Evolutionary conservation across 92 coral and sea anemone species (phyloP).

Genomic region (Paragorgia papillata): DNA sequence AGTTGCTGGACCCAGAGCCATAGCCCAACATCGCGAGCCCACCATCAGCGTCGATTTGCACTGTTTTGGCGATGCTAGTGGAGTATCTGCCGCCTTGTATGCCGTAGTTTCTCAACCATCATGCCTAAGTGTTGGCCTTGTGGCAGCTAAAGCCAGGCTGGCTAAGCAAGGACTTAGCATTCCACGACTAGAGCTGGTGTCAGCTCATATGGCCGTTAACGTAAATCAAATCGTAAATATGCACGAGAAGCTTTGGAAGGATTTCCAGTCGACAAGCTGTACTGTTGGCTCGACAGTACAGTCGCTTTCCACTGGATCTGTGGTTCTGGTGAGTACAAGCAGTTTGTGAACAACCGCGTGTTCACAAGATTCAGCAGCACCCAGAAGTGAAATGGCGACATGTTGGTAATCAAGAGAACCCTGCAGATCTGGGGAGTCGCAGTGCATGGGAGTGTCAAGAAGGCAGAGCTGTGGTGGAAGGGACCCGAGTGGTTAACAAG

Average conservation of each 20-base stretch:
- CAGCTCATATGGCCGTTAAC: no score
- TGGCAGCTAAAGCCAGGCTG: conserved; percentile 32
- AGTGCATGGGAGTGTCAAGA: conserved; percentile 17
- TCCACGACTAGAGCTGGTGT: no score
- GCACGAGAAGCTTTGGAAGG: conserved; percentile 15
- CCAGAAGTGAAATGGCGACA: conserved; percentile 48
- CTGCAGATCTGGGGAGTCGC: conserved; percentile 47
- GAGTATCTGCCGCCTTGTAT: no score
- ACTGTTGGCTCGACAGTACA: conserved; percentile 28
- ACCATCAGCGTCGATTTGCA: no score
- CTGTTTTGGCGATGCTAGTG: no score
- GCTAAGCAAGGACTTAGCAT: conserved; percentile 30
- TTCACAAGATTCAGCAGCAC: conserved; percentile 12
- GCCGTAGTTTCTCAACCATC: no score
- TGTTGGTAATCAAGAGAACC: conserved; percentile 40
- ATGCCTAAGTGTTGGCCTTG: conserved; percentile 3
- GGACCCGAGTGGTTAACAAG: conserved; percentile 45
- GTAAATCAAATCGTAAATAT: conserved; percentile 10
- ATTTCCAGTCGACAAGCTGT: neutral
- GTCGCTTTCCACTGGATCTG: conserved; percentile 26
- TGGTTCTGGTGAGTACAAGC: no score
- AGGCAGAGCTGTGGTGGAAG: conserved; percentile 35
- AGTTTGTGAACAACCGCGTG: conserved; percentile 23
- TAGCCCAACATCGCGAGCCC: no score
- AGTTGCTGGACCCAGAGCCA: no score